A percentile compares a stretch with the other conserved stretches of the same genome.
These are phyloP conservation scores for Pogonocichla stellata DNA, from an alignment of 2,113 vertebrate species.

Conservation along the genomic window DNA sequence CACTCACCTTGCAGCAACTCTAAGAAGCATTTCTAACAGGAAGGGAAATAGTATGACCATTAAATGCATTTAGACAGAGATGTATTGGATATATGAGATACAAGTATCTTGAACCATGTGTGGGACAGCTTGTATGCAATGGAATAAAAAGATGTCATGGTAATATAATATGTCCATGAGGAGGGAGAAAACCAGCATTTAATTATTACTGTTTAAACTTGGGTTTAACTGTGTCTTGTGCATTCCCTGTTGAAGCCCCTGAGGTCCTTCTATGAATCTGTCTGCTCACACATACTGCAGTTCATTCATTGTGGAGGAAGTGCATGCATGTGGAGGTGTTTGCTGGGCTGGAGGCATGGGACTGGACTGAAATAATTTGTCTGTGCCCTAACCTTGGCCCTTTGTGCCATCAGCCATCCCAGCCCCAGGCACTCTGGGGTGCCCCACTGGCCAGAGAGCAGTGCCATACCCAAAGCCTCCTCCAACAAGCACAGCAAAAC, in stretches of 20 bases:
- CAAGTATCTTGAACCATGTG: neutral
- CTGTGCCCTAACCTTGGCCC: neutral
- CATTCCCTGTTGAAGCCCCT: neutral
- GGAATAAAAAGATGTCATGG: neutral
- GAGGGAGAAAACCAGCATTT: neutral
- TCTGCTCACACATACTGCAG: neutral
- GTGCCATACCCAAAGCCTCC: neutral
- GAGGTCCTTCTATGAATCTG: neutral
- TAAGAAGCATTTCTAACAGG: neutral
- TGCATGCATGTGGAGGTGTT: neutral
- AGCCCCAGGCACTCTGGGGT: fast-evolving
- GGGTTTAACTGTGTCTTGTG: neutral
- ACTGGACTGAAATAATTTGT: neutral
- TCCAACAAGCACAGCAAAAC: neutral
- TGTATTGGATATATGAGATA: neutral
- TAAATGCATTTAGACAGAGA: neutral
- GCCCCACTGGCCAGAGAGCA: neutral
- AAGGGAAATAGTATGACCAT: neutral
- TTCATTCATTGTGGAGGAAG: fast-evolving
- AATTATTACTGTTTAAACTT: neutral
- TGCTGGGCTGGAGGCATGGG: neutral
- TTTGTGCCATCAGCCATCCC: neutral
- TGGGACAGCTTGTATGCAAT: neutral
- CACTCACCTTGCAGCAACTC: neutral
- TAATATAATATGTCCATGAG: neutral